These are phyloP conservation scores for Ianthella basta DNA, from an alignment of 37 sponge, comb jelly and placozoan genomes.

Conservation along the genomic window DNA sequence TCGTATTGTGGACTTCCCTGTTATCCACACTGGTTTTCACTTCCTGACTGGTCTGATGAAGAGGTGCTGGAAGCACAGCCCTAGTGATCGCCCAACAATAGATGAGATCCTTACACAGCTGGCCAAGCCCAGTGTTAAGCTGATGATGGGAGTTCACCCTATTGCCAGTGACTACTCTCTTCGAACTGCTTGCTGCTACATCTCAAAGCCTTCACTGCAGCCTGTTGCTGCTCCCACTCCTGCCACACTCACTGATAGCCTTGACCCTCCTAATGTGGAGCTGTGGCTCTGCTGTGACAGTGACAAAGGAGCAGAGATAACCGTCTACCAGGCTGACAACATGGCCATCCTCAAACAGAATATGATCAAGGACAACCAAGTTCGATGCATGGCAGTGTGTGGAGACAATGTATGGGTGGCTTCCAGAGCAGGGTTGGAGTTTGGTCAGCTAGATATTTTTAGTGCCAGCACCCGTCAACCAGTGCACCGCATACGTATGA, in stretches of 20 bases:
- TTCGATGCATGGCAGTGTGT: conserved; percentile 31
- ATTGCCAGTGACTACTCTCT: conserved; percentile 52
- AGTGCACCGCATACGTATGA: conserved; percentile 24
- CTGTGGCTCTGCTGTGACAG: conserved; percentile 50
- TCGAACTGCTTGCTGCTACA: conserved; percentile 6
- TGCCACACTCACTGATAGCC: too few relatives aligned
- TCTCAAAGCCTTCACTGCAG: not conserved
- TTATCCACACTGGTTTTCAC: conserved; percentile 12
- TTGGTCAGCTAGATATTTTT: conserved; percentile 22
- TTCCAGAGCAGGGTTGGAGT: conserved; percentile 14
- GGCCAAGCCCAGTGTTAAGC: conserved; percentile 41
- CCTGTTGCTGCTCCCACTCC: not conserved
- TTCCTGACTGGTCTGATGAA: conserved; percentile 41
- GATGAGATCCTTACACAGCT: conserved; percentile 50
- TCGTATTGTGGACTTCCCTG: conserved; percentile 18
- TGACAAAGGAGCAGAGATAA: conserved; percentile 32
- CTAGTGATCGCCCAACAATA: conserved; percentile 28
- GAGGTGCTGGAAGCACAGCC: conserved; percentile 42
- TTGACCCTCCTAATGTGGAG: not conserved
- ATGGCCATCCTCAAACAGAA: not conserved
- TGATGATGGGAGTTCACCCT: conserved; percentile 60
- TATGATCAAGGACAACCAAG: conserved; percentile 5
- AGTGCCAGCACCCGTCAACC: not conserved
- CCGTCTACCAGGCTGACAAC: conserved; percentile 15
- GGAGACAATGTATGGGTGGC: conserved; percentile 45